Evolutionary conservation across 2,797 vertebrate genomes (phyloP), one percentile per base, ranked within the genome.

Genomic region (Morelia viridis): DNA sequence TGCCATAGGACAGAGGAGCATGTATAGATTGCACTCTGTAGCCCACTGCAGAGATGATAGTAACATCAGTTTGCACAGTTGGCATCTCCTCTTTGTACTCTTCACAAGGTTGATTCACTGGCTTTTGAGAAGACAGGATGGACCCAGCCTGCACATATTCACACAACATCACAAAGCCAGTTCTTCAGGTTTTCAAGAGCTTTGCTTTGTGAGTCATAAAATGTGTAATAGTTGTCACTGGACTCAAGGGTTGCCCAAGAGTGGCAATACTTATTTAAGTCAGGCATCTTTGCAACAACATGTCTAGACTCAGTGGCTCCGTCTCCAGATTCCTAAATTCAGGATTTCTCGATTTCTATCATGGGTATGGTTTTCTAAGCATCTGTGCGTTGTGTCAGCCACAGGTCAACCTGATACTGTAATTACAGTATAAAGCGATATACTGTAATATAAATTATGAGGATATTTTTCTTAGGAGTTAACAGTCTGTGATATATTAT

Each of bases 271-370:
- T 64, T 80, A 56, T 50, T 84, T 26, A 76, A 41, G 60, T 31
- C 0, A 24, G 85, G 26, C 62, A 46, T 13, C 57, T 57, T 76
- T 91, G 12, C 24, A 87, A 91, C 4, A 53, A 19, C 60, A 50
- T 60, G 65, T 57, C n/a, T n/a, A 53, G 56, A 91, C 57, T 57
- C 22, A 31, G 26, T 61, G 64, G 71, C 90, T 61, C 64, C 41
- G 10, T 53, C 11, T 87, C 57, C 57, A 61, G 80, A 91, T 91
- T 80, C 90, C 64, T 91, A 46, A 46, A 87, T 80, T 91, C 35
- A 53, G 35, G 41, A 87, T 87, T 53, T 56, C 57, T 76, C 76
- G 65, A 91, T 91, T 24, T 46, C 28, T 87, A 50, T 91, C 85
- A 91, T 0, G 10, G 24, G 1, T n/a, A 19, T 64, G 28, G 0